Evolutionary conservation across 64 coral and sea anemone genomes (phyloP), one percentile per base, ranked within the genome.

Genomic region (Stichodactyla mertensii): DNA sequence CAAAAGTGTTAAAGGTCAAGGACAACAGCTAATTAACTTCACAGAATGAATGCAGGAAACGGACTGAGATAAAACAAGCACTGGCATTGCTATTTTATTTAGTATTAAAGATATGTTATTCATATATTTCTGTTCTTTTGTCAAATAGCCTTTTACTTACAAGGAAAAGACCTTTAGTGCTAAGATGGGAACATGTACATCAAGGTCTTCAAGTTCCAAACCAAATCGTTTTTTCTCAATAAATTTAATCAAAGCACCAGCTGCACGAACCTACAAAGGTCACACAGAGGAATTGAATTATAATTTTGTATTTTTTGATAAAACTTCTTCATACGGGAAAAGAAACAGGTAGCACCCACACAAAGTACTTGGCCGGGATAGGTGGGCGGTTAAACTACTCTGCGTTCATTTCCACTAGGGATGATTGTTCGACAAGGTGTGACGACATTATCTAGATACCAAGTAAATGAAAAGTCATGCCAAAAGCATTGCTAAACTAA

Each of bases 171-270:
- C 92, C 80, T 92, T 92, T 19, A 99, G 87, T 24, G 87, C 90
- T 45, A 99, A 79, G 59, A 99, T 94, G 23, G 97, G 97, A 86
- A 95, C 93, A 87, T 80, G 82, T 27, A 90, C 90, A 82, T 95
- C 97, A 52, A 90, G 90, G 57, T 99, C 97, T 51, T 99, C 97
- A 6, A 99, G 84, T 84, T 99, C 97, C 78, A 92, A 85, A 55
- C 97, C 97, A 86, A 99, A 61, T 71, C 97, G 86, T 77, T 95
- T 92, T 64, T 99, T 99, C 54, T 99, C 93, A 20, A 99, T 85
- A 82, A 92, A 99, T 55, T 99, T 99, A 28, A 99, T 86, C 71
- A 99, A 81, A 26, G 93, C 97, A 67, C 97, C 97, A 26, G 97
- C 92, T 56, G 93, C 91, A 82, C 93, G 88, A 62, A 99, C 97